A percentile compares a stretch with the other conserved stretches of the same genome.
phyloP scores from a whole-genome alignment of 2,113 vertebrate genomes.

The Carollia perspicillata region DNA sequence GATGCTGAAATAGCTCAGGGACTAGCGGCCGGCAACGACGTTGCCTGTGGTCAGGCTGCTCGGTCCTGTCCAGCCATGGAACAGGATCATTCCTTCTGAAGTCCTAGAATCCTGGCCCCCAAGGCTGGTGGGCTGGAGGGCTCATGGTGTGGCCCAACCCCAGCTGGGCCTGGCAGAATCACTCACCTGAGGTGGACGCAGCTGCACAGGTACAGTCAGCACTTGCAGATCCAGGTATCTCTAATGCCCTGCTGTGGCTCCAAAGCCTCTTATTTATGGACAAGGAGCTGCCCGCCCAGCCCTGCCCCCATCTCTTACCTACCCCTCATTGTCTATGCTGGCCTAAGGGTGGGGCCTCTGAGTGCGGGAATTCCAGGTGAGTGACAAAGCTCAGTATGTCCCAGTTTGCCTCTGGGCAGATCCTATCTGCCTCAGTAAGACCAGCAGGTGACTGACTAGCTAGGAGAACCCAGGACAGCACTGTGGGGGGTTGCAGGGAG shows the following conservation, averaged over 20 bases:
- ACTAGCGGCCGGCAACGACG: accelerated
- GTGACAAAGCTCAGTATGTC: background rate
- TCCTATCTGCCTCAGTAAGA: too few relatives aligned
- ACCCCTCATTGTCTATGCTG: background rate
- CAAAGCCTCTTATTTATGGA: background rate
- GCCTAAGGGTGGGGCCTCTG: background rate
- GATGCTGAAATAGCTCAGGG: background rate
- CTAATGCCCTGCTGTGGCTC: accelerated
- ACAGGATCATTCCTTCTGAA: background rate
- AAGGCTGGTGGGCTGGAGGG: too few relatives aligned
- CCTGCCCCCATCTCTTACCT: background rate
- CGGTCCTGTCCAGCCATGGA: background rate
- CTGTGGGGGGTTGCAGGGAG: background rate
- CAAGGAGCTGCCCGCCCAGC: background rate
- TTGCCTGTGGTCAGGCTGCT: too few relatives aligned
- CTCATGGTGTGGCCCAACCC: too few relatives aligned
- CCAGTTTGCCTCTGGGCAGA: too few relatives aligned
- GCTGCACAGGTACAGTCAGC: too few relatives aligned
- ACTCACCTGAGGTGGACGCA: background rate
- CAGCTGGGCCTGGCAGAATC: background rate
- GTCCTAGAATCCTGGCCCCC: background rate
- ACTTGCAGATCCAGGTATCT: too few relatives aligned
- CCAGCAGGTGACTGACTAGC: accelerated
- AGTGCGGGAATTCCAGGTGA: background rate
- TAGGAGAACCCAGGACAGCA: accelerated